phyloP scores from a whole-genome alignment of 2,888 invertebrate genomes.

The Hoplodrina blanda region DNA sequence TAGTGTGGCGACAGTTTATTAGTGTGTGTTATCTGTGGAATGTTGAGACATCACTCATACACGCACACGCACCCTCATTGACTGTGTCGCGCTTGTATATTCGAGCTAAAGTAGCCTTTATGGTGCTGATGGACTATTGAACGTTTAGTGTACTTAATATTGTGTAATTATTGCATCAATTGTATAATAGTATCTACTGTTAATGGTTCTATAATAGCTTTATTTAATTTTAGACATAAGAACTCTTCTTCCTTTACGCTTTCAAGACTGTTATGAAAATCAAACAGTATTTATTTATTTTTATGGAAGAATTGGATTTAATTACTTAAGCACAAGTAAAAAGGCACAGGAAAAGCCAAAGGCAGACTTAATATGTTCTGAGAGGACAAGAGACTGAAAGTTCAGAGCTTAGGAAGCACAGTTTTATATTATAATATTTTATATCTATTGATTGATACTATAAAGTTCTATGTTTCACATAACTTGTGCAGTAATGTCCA shows the following conservation, averaged over 20 bases:
- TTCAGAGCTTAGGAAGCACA: slow-evolving; percentile 42
- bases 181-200: slow-evolving; percentile 15
- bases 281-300: slow-evolving; percentile 6
- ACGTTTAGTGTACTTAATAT: slow-evolving; percentile 9
- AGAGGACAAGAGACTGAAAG: slow-evolving; percentile 51
- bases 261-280: neutral
- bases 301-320: neutral
- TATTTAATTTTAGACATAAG: slow-evolving; percentile 27
- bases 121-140: too few species aligned
- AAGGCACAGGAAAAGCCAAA: slow-evolving; percentile 10
- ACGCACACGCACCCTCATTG: too few species aligned
- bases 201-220: slow-evolving; percentile 21
- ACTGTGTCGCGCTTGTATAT: too few species aligned
- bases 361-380: slow-evolving; percentile 20
- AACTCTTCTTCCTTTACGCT: slow-evolving; percentile 10
- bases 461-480: slow-evolving; percentile 23
- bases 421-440: slow-evolving; percentile 17
- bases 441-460: slow-evolving; percentile 4
- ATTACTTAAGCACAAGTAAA: slow-evolving; percentile 21
- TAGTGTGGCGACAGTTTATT: too few species aligned
- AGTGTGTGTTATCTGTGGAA: too few species aligned
- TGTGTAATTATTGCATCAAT: slow-evolving; percentile 15
- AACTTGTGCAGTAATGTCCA: neutral
- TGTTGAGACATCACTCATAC: too few species aligned
- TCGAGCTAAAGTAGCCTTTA: too few species aligned